Base-by-base conservation (phyloP, 2,888 invertebrate species). In the Colletes collaris region DNA sequence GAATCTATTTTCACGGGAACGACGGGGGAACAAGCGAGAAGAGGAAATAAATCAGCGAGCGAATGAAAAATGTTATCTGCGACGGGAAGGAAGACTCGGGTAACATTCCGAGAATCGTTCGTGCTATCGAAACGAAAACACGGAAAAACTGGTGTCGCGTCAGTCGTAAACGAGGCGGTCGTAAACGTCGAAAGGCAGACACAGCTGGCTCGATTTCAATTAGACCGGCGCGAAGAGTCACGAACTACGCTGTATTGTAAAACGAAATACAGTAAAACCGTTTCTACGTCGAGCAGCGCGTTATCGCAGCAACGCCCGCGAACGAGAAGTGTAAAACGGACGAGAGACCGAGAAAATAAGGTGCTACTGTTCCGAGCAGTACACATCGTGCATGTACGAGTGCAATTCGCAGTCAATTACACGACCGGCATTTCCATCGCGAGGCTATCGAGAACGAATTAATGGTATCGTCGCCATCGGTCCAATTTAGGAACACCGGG, bases 401-500 rank as follows among this genome's bases (percentile, higher is more conserved):
- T 60, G 59, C 79, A 56, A 27, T 71, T 77, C 71, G 35, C 71
- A 62, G 62, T 63, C 72, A 67, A 78, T 66, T 72, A 79, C 66
- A 64, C 40, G 72, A 53, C 49, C n/a, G 19, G 7, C 60, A 60
- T 72, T 77, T 67, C 27, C 55, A 59, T 60, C 64, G 44, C 55
- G 64, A 64, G 65, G 53, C 80, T 72, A 81, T 81, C 80, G 72
- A 53, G 59, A 72, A 64, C 71, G 67, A 68, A 68, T 76, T 76
- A 81, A 81, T 68, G 53, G 67, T 62, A 80, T 77, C 68, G 59
- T 73, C 64, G 55, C 44, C 60, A 35, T 58, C 65, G 74, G 60
- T 40, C 70, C 63, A 40, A 55, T 65, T 65, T 27, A 37, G 27
- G 27, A 37, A 44, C 35, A 27, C 64, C 11, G 55, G 55, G 58